Evolutionary conservation across 2,888 invertebrate genomes (phyloP), one percentile per base, ranked within the genome.

Genomic region (Scaptomyza tumidula): DNA sequence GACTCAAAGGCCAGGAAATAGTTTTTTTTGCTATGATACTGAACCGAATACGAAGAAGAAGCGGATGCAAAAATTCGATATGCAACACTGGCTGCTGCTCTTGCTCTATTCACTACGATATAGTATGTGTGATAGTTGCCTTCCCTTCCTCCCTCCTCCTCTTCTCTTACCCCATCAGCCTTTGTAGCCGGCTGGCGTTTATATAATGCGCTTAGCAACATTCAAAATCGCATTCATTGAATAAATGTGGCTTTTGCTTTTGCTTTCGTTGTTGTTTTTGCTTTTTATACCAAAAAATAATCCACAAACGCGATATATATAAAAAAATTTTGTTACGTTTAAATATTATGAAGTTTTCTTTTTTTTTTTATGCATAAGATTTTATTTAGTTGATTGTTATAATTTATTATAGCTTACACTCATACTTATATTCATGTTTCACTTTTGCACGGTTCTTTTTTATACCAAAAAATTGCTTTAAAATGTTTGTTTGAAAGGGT

Each of bases 1-100:
- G 14, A 27, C 14, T 24, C 59, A 37, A 27, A 59, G 41, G 29
- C 29, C 1, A 1, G 29, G 39, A 39, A 43, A 33, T 29, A 52
- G 46, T 39, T 37, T 6, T 39, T 37, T 6, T 35, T 5, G 1
- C 16, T 6, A 24, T 35, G 35, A 35, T 13, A 13, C 33, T 35
- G 33, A 35, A 1, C 11, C 13, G 13, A 27, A 27, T 27, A 27
- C 27, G 27, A n/a, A 37, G 37, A 39, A 14, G 37, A 37, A 14
- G 37, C 6, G n/a, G 39, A 39, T 3, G 39, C 39, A 14, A 14
- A 39, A 39, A 7, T 14, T 14, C 39, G 39, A 39, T 39, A 39
- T 39, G 39, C 39, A 39, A 39, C 39, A 39, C 39, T 39, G 39
- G 39, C 14, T 39, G 7, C 39, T 14, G 39, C 39, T 6, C 5